Conservation (phyloP, 2,888 invertebrate genomes). For the Cetonia aurata region DNA sequence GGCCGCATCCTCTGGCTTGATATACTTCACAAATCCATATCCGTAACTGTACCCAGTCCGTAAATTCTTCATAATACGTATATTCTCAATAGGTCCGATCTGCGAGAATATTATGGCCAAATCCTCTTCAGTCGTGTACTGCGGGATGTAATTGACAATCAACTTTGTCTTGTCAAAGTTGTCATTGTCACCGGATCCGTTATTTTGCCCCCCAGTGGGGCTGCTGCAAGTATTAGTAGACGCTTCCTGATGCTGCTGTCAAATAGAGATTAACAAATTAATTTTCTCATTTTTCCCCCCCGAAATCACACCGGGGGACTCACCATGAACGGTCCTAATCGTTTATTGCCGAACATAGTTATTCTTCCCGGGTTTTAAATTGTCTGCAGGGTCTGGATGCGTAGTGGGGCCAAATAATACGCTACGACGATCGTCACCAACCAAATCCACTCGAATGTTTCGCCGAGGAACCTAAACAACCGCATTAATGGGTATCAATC, state of each 20-base stretch:
- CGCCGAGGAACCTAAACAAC: slow-evolving; percentile 7
- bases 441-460: slow-evolving; percentile 41
- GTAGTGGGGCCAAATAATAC: slow-evolving; percentile 38
- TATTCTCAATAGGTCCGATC: slow-evolving; percentile 90
- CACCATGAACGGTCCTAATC: slow-evolving; percentile 45
- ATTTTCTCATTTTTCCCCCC: not conserved
- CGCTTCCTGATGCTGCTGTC: slow-evolving; percentile 32
- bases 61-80: slow-evolving; percentile 90
- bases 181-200: slow-evolving; percentile 61
- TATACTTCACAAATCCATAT: slow-evolving; percentile 95
- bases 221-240: slow-evolving; percentile 24
- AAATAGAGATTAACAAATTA: not conserved
- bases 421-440: slow-evolving; percentile 21
- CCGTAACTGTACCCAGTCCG: slow-evolving; percentile 96
- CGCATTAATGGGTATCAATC: slow-evolving; percentile 28
- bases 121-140: slow-evolving; percentile 92
- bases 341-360: slow-evolving; percentile 43
- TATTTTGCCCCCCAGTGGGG: slow-evolving; percentile 23
- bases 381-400: slow-evolving; percentile 16
- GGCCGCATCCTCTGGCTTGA: slow-evolving; percentile 85
- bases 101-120: slow-evolving; percentile 89
- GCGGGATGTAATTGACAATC: slow-evolving; percentile 96
- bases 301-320: not conserved
- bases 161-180: slow-evolving; percentile 77
- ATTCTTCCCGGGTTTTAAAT: not conserved